Conservation (phyloP, 2,113 vertebrate species). For the Mormoops blainvillei region DNA sequence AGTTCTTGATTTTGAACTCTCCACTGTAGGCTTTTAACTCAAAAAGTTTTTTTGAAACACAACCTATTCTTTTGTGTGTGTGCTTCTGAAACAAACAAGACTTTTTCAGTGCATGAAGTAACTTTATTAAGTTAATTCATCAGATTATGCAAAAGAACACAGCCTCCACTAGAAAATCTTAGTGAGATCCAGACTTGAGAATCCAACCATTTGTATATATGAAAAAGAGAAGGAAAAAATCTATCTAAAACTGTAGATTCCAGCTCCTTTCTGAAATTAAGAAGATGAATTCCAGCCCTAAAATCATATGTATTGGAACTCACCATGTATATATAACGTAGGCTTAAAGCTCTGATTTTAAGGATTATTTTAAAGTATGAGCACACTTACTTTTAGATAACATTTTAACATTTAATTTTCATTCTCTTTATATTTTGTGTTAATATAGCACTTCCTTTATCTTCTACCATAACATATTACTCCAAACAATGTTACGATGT, state of each 20-base stretch:
- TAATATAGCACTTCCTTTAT: too few relatives aligned
- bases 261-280: neutral
- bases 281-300: neutral
- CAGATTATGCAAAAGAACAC: neutral
- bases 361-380: neutral
- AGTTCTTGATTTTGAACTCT: neutral
- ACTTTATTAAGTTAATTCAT: neutral
- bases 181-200: neutral
- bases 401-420: neutral
- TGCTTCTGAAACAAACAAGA: neutral
- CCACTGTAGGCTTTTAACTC: neutral
- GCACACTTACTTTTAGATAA: neutral
- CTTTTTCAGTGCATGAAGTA: neutral
- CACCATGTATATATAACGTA: neutral
- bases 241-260: neutral
- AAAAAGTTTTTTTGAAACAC: neutral
- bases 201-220: neutral
- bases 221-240: neutral
- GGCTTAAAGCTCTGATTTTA: neutral
- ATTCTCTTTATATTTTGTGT: neutral
- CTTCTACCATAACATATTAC: neutral
- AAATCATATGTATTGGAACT: neutral
- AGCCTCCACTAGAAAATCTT: neutral
- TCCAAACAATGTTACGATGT: neutral
- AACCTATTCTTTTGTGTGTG: neutral